Evolutionary conservation across 2,797 vertebrate genomes (phyloP).

Genomic region (Coregonus ussuriensis): DNA sequence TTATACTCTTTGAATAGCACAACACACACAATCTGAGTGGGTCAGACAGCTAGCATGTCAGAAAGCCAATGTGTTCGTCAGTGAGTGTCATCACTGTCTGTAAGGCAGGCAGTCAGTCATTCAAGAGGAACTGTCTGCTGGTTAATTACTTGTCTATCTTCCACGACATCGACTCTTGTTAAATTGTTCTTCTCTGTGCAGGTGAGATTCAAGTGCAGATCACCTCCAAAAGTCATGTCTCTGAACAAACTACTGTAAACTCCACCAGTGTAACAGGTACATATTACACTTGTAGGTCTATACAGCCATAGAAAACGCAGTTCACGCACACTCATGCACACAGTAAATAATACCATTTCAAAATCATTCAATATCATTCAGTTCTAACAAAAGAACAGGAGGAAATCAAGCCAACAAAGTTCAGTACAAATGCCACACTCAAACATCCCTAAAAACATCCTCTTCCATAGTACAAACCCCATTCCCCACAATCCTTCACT

Average conservation of each 20-base stretch:
- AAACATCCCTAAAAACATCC: conserved; percentile 49
- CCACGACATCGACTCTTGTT: conserved; percentile 4
- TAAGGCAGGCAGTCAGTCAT: conserved; percentile 56
- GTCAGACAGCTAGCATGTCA: conserved; percentile 31
- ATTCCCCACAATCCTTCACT: conserved; percentile 32
- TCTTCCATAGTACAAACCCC: conserved; percentile 21
- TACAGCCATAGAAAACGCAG: conserved; percentile 39
- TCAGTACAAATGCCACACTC: conserved; percentile 55
- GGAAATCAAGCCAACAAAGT: conserved; percentile 39
- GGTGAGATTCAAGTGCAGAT: conserved; percentile 50
- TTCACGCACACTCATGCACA: conserved; percentile 69
- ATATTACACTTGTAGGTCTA: conserved; percentile 27
- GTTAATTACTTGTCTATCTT: conserved; percentile 10
- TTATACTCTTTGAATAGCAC: conserved; percentile 64
- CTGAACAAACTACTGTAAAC: conserved; percentile 53
- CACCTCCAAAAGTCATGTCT: conserved; percentile 24
- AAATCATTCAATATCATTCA: conserved; percentile 47
- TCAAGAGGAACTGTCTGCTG: conserved; percentile 32
- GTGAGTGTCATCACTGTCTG: conserved; percentile 35
- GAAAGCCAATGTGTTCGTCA: conserved; percentile 38
- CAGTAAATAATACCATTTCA: conserved; percentile 25
- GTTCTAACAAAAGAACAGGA: conserved; percentile 58
- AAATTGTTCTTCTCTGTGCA: conserved; percentile 42
- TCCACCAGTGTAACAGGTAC: conserved; percentile 53
- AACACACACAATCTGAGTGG: conserved; percentile 40